Percentiles rank a stretch among this genome's conserved stretches.
These are phyloP conservation scores for Tenthredo scrophulariae DNA, from an alignment of 2,888 invertebrate species.

Conservation along the genomic window DNA sequence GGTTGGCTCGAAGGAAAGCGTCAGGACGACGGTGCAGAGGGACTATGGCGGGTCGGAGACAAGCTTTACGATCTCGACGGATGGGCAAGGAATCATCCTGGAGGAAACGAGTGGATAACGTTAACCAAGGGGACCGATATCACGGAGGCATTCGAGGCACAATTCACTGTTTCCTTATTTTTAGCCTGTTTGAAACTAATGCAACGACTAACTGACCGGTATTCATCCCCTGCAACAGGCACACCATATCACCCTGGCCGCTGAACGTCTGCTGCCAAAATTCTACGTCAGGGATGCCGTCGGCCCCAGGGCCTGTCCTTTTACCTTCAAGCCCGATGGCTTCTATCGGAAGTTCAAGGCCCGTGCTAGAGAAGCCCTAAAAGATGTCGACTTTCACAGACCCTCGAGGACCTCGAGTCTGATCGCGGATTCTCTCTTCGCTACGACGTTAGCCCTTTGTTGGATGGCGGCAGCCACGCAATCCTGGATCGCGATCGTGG, in stretches of 20 bases:
- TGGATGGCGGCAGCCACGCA: slow-evolving; percentile 63
- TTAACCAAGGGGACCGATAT: slow-evolving; percentile 89
- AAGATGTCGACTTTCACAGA: slow-evolving; percentile 79
- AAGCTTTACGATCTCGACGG: slow-evolving; percentile 79
- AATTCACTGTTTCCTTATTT: background rate
- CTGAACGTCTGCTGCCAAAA: slow-evolving; percentile 82
- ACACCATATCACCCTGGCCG: slow-evolving; percentile 83
- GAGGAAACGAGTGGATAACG: slow-evolving; percentile 88
- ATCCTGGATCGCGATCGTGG: slow-evolving; percentile 69
- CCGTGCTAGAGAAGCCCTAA: slow-evolving; percentile 80
- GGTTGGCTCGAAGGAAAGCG: slow-evolving; percentile 85
- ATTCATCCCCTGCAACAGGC: slow-evolving; percentile 65
- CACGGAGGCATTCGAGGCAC: slow-evolving; percentile 87
- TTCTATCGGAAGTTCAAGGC: slow-evolving; percentile 87
- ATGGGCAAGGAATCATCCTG: slow-evolving; percentile 91
- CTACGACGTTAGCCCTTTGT: slow-evolving; percentile 61
- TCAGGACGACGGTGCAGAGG: slow-evolving; percentile 87
- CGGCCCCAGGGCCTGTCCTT: slow-evolving; percentile 84
- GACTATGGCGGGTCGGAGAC: slow-evolving; percentile 88
- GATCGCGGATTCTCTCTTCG: slow-evolving; percentile 68
- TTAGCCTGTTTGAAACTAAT: background rate
- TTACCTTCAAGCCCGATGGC: slow-evolving; percentile 87
- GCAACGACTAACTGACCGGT: background rate
- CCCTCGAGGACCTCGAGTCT: slow-evolving; percentile 71
- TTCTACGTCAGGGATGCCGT: slow-evolving; percentile 84